These are phyloP conservation scores for Anastatus disparis DNA, from an alignment of 1,140 invertebrate genomes.

Conservation along the genomic window DNA sequence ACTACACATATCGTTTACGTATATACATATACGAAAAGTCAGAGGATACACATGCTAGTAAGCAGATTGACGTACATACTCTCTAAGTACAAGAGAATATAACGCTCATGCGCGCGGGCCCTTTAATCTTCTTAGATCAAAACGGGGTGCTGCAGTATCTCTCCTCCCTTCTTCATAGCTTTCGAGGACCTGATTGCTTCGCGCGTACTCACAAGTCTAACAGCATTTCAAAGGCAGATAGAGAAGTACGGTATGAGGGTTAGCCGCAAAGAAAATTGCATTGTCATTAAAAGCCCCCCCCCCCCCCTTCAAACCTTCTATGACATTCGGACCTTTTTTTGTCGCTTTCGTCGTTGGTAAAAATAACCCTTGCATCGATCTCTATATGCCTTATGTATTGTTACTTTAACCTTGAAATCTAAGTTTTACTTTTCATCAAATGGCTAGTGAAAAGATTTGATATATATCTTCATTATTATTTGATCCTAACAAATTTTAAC, in stretches of 20 bases:
- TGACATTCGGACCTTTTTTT: background rate
- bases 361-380: background rate
- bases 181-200: conserved; percentile 57
- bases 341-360: background rate
- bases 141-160: conserved; percentile 44
- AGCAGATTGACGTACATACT: too few relatives aligned
- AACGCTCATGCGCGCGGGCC: conserved; percentile 36
- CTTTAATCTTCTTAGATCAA: conserved; percentile 62
- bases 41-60: too few relatives aligned
- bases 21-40: too few relatives aligned
- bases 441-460: too few relatives aligned
- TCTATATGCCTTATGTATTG: too few relatives aligned
- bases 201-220: conserved; percentile 57
- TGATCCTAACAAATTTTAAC: too few relatives aligned
- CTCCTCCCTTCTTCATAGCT: conserved; percentile 19
- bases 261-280: conserved; percentile 56
- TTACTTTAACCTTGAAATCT: too few relatives aligned
- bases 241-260: background rate
- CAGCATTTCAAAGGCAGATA: conserved; percentile 56
- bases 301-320: background rate
- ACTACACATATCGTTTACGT: too few relatives aligned
- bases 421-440: too few relatives aligned
- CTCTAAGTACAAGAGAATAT: background rate
- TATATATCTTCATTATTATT: too few relatives aligned
- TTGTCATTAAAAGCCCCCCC: conserved; percentile 55